Base-by-base conservation (phyloP, 64 coral and sea anemone genomes). In the Astreopora myriophthalma region DNA sequence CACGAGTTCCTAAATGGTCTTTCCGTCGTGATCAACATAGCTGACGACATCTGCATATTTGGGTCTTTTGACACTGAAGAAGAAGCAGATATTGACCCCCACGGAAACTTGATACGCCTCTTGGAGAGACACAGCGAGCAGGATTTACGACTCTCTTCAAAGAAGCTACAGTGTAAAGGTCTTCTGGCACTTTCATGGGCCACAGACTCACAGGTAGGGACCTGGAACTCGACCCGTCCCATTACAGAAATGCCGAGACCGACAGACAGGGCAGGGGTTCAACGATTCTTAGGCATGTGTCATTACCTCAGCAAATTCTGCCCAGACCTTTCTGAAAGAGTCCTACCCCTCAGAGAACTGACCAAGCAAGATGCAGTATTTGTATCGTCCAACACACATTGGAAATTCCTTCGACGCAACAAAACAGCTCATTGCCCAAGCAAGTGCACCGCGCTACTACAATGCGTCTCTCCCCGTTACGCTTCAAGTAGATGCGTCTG, bases 171-270 rank as follows among this genome's bases (percentile, higher is more conserved):
- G 20, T 90, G 80, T 48, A 91, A 91, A 51, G 57, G 49, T 37
- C 65, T 14, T 82, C 58, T 12, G 64, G 82, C 76, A 71, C 32
- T 23, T 90, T 90, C 88, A 90, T 81, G 88, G 88, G 88, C 11
- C 64, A 83, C 66, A 82, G 70, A 71, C 89, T 84, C 25, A 91
- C 89, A 36, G 63, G 52, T 22, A 70, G 84, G 51, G 89, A 77
- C 37, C 61, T 90, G 42, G 35, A 79, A 28, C 88, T 75, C 22
- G 88, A 67, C 39, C 88, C 88, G 26, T 65, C 77, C 34, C 42
- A 92, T 92, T n/a, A 84, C 78, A 33, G 69, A 85, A 46, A 92
- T 92, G 79, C 90, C 79, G 42, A 49, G 30, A 33, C 90, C 77
- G 0, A 31, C 8, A 30, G 79, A 85, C 79, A 85, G 73, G 24